Evolutionary conservation across 2,113 vertebrate species (phyloP), one percentile per base, ranked within the genome.

Genomic region (Ammodytes marinus): DNA sequence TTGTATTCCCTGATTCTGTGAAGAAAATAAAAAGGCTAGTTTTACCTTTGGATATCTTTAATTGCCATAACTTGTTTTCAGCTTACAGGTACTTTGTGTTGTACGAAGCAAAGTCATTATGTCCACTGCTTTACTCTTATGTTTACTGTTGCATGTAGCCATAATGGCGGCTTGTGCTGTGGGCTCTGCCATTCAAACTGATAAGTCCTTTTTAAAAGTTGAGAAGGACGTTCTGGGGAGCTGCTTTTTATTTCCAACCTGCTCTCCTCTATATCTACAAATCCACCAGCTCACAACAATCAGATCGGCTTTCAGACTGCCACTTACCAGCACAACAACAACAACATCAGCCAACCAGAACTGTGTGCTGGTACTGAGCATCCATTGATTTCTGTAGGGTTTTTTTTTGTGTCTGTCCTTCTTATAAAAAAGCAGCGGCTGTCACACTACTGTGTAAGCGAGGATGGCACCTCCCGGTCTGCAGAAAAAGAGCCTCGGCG

Each of bases 351-450:
- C 76, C 40, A 43, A n/a, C 37, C 61, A 53, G 68, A 64, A 60
- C 69, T 40, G 53, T 4, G 2, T 11, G 47, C 71, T 8, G 40
- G 19, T 53, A 61, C 76, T 11, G 57, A 50, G 61, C 74, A 3
- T 45, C 65, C 80, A 86, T 85, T 69, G 78, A 83, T 87, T 87
- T 84, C 74, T 77, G 53, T 17, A 39, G 66, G 43, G 83, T 89
- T 79, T 27, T 27, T 27, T 27, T 27, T 27, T 27, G 27, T 84
- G 79, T 79, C 76, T 1, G 61, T 77, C 65, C 45, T 27, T 49
- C 69, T 78, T 47, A 42, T 40, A 82, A 82, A 42, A 45, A 82
- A 82, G 71, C 75, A 14, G 79, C 63, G 74, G 50, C 74, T 76
- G 73, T 89, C 87, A 79, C 75, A 46, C 45, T 27, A 13, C 52